These are phyloP conservation scores for Styela plicata DNA, from an alignment of 23 tunicate species.

Conservation along the genomic window DNA sequence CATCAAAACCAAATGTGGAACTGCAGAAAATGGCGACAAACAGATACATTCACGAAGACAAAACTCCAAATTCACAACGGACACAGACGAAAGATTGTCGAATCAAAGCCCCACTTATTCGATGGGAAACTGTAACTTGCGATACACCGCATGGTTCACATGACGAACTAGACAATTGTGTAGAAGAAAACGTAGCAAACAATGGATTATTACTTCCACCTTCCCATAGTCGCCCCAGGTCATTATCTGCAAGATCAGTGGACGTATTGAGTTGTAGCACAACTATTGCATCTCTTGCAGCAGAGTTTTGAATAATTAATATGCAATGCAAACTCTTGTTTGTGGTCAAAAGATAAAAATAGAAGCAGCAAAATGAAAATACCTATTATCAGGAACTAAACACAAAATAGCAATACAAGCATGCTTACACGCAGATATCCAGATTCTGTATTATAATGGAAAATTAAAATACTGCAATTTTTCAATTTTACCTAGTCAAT, in stretches of 20 bases:
- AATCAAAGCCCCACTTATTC: neutral
- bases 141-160: neutral
- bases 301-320: neutral
- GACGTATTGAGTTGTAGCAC: neutral
- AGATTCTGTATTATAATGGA: no score
- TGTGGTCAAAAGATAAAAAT: no score
- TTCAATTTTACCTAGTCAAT: no score
- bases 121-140: neutral
- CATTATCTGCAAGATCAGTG: neutral
- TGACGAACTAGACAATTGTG: neutral
- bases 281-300: neutral
- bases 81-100: neutral
- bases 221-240: neutral
- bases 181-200: neutral
- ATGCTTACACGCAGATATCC: no score
- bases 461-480: no score
- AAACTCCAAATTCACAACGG: neutral
- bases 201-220: neutral
- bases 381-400: no score
- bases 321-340: no score
- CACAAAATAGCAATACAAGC: no score
- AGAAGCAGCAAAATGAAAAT: no score
- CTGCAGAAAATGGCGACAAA: neutral
- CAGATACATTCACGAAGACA: neutral
- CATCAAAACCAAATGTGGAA: neutral